A percentile compares a stretch with the other conserved stretches of the same genome.
Conservation (phyloP, 2,888 invertebrate genomes). For the Acronicta psi region DNA sequence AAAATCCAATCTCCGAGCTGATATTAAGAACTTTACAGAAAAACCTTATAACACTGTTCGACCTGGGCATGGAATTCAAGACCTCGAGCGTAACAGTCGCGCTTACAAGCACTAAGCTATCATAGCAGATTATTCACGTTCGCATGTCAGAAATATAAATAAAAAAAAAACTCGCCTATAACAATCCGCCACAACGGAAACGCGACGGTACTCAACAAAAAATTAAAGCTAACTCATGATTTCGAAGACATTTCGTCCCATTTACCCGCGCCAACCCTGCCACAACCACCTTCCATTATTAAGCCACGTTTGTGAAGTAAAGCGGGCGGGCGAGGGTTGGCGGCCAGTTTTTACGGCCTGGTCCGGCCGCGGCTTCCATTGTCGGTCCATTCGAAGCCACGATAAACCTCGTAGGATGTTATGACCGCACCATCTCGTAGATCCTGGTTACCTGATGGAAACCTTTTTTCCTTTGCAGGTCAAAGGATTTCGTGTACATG, state of each 20-base stretch:
- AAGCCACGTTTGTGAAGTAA: constrained; percentile 57
- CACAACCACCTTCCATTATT: constrained; percentile 47
- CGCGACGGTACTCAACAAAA: background rate
- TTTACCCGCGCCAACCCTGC: constrained; percentile 40
- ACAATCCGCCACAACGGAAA: background rate
- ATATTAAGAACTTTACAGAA: too few species aligned
- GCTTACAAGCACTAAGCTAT: too few species aligned
- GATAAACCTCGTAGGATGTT: constrained; percentile 53
- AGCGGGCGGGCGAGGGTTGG: constrained; percentile 48
- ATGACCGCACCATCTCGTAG: constrained; percentile 40
- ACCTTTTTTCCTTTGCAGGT: constrained; percentile 11
- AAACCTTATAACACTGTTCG: too few species aligned
- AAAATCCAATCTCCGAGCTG: too few species aligned
- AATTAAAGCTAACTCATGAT: background rate
- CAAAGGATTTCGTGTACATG: constrained; percentile 10
- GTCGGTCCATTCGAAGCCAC: constrained; percentile 48
- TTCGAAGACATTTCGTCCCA: constrained; percentile 1
- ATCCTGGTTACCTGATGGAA: constrained; percentile 32
- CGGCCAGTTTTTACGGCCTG: constrained; percentile 48
- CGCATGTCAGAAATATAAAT: too few species aligned
- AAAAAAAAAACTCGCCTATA: background rate
- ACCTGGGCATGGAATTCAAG: too few species aligned
- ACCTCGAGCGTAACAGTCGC: too few species aligned
- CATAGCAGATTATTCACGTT: too few species aligned
- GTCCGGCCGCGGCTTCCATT: constrained; percentile 50